Conservation (phyloP, 92 coral and sea anemone genomes). For the Phymanthus crucifer region DNA sequence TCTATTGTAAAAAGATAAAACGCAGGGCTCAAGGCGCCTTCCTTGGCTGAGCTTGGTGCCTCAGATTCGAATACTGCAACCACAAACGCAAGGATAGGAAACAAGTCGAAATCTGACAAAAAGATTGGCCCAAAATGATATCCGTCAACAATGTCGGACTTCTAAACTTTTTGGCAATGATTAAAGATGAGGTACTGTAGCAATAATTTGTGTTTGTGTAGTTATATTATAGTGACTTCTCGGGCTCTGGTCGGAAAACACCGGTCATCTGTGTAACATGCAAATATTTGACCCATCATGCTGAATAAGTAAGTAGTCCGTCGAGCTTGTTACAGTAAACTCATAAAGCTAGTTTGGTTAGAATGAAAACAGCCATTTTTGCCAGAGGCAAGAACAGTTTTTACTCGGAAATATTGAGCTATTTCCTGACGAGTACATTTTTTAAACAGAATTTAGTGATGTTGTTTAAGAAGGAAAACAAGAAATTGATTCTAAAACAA, state of each 20-base stretch:
- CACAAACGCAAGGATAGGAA: constrained; percentile 17
- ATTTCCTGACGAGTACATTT: constrained; percentile 7
- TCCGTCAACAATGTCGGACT: constrained; percentile 25
- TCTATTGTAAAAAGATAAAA: constrained; percentile 28
- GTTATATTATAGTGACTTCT: constrained; percentile 38
- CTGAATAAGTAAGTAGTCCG: constrained; percentile 66
- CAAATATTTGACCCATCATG: constrained; percentile 92
- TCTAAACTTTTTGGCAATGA: constrained; percentile 13
- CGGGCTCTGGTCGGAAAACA: constrained; percentile 44
- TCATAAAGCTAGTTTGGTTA: constrained; percentile 29
- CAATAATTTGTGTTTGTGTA: constrained; percentile 47
- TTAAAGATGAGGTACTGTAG: constrained; percentile 17
- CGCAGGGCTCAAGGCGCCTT: constrained; percentile 25
- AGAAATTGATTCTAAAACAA: constrained; percentile 20
- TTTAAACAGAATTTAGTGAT: not conserved
- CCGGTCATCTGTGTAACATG: constrained; percentile 79
- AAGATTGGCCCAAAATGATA: constrained; percentile 8
- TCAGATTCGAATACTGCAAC: constrained; percentile 7
- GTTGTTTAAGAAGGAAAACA: constrained; percentile 14
- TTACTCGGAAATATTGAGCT: constrained; percentile 1
- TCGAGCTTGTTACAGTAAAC: constrained; percentile 67
- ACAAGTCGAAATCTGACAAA: constrained; percentile 21
- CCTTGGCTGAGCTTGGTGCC: constrained; percentile 28
- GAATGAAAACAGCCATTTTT: not conserved
- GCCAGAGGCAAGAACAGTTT: constrained; percentile 19